Percentiles rank a stretch among this genome's conserved stretches.
These are phyloP conservation scores for Dipodomys ordii DNA, from an alignment of 2,113 vertebrate species.

Conservation along the genomic window DNA sequence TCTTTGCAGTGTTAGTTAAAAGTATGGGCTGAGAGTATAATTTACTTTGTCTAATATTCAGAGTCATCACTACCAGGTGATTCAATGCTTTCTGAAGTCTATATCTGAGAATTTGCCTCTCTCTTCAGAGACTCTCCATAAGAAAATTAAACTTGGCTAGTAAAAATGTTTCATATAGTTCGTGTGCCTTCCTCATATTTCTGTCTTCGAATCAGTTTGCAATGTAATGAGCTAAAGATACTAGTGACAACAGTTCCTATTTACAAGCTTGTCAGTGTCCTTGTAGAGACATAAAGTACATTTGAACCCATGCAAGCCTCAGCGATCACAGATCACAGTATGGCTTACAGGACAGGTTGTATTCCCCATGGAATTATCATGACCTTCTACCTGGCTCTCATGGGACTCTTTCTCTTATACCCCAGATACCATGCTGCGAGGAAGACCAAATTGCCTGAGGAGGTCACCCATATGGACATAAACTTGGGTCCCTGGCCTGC, in stretches of 20 bases:
- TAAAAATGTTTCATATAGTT: not conserved
- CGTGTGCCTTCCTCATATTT: not conserved
- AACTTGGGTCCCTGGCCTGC: not conserved
- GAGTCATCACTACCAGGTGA: not conserved
- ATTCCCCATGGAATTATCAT: not conserved
- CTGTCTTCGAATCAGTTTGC: not conserved
- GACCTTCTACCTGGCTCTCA: not conserved
- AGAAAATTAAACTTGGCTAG: not conserved
- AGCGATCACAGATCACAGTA: not conserved
- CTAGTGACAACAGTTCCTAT: not conserved
- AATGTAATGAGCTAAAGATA: not conserved
- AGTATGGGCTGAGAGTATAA: too few relatives aligned
- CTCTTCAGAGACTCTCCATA: not conserved
- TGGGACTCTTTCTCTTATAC: not conserved
- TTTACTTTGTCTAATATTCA: not conserved
- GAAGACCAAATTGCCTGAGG: not conserved
- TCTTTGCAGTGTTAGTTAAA: not conserved
- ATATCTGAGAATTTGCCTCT: not conserved
- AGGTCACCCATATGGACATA: not conserved
- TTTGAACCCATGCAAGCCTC: not conserved
- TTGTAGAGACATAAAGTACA: not conserved
- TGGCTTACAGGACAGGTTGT: not conserved
- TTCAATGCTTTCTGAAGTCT: not conserved
- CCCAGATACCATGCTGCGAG: not conserved
- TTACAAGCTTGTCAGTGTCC: not conserved